Evolutionary conservation across 2,888 invertebrate genomes (phyloP).

Genomic region (Belgica antarctica): DNA sequence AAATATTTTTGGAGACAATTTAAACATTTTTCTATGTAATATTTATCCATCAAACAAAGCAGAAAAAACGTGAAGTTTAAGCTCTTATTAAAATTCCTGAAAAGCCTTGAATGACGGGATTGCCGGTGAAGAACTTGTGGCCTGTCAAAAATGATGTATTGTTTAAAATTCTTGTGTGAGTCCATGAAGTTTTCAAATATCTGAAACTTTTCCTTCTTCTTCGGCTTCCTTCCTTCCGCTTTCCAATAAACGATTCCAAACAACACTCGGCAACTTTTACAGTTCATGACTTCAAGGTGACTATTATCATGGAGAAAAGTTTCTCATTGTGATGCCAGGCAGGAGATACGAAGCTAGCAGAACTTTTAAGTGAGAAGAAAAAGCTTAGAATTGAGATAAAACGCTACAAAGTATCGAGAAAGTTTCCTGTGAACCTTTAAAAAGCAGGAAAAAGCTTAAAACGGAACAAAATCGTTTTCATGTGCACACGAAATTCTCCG

Average conservation of each 20-base stretch:
- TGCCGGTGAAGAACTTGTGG: not conserved
- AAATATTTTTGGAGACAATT: conserved; percentile 28
- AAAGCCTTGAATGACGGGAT: not conserved
- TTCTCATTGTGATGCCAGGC: not conserved
- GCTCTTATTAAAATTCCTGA: conserved; percentile 39
- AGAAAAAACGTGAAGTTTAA: not conserved
- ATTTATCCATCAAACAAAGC: not conserved
- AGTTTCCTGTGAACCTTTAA: not conserved
- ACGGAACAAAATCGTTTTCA: not conserved
- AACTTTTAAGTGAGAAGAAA: not conserved
- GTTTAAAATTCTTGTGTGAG: conserved; percentile 20
- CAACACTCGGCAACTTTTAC: not conserved
- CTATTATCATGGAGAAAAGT: not conserved
- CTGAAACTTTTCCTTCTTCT: not conserved
- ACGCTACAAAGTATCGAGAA: not conserved
- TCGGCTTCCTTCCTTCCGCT: not conserved
- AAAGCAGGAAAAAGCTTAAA: not conserved
- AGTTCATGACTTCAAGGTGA: not conserved
- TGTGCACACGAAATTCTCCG: not conserved
- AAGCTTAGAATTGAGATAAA: not conserved
- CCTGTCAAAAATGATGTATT: conserved; percentile 23
- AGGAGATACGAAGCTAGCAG: not conserved
- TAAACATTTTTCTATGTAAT: conserved; percentile 37
- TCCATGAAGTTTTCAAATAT: conserved; percentile 17
- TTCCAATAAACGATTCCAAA: not conserved